Evolutionary conservation across 2,113 vertebrate species (phyloP).

Genomic region (Elachura formosa): DNA sequence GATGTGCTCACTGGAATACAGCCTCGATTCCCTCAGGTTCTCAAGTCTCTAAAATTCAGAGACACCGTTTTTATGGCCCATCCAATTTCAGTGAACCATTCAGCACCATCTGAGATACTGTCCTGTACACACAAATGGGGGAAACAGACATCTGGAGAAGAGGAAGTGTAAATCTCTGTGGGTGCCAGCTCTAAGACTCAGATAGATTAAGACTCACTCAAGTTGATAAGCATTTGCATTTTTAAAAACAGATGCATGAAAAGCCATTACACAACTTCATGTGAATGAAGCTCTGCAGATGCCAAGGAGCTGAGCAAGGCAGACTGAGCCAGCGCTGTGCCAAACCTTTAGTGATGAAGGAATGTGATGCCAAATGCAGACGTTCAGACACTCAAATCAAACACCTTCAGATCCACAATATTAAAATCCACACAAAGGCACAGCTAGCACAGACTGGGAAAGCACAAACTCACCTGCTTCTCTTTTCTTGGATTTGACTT

Average conservation of each 20-base stretch:
- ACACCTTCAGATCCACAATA: background rate
- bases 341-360: background rate
- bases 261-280: background rate
- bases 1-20: background rate
- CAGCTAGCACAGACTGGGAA: background rate
- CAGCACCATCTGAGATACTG: background rate
- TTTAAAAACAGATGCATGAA: background rate
- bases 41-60: background rate
- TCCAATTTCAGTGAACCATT: background rate
- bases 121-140: background rate
- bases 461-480: slow-evolving; percentile 86
- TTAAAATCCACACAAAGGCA: background rate
- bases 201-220: background rate
- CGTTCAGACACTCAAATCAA: background rate
- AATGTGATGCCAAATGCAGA: background rate
- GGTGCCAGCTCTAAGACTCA: background rate
- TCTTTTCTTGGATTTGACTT: slow-evolving; percentile 98
- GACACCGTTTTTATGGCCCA: background rate
- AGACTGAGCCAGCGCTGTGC: background rate
- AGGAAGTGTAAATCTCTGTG: background rate
- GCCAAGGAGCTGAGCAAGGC: background rate
- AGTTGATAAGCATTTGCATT: background rate
- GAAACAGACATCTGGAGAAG: background rate
- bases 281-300: background rate
- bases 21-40: background rate